phyloP scores from a whole-genome alignment of 2,888 invertebrate species.

The Hoplodrina ambigua region DNA sequence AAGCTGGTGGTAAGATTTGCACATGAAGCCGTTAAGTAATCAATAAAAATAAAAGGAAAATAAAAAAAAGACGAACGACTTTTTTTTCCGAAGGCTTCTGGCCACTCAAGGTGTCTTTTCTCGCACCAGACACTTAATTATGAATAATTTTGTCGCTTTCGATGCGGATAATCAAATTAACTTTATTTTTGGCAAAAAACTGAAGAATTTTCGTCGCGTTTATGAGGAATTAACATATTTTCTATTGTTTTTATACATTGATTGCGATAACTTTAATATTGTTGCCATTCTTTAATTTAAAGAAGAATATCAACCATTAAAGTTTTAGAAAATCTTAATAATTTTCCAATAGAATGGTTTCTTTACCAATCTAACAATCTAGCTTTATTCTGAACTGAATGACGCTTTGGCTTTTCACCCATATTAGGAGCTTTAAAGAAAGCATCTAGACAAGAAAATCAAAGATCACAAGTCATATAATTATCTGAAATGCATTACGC shows the following conservation, averaged over 20 bases:
- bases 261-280: not conserved
- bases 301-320: no score
- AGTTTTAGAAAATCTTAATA: no score
- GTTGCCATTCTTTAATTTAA: not conserved
- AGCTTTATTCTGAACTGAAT: not conserved
- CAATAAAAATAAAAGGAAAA: not conserved
- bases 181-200: not conserved
- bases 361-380: not conserved
- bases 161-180: not conserved
- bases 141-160: constrained; percentile 16
- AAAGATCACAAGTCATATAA: not conserved
- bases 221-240: not conserved
- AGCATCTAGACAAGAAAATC: not conserved
- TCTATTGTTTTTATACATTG: not conserved
- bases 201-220: not conserved
- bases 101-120: not conserved
- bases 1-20: not conserved
- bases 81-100: constrained; percentile 7
- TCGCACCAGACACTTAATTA: constrained; percentile 25
- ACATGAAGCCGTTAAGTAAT: not conserved
- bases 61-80: not conserved
- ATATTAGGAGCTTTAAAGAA: not conserved
- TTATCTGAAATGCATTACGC: constrained; percentile 18
- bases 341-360: no score
- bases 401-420: not conserved